phyloP scores from a whole-genome alignment of 2,888 invertebrate species.

The Chouioia cunea region DNA sequence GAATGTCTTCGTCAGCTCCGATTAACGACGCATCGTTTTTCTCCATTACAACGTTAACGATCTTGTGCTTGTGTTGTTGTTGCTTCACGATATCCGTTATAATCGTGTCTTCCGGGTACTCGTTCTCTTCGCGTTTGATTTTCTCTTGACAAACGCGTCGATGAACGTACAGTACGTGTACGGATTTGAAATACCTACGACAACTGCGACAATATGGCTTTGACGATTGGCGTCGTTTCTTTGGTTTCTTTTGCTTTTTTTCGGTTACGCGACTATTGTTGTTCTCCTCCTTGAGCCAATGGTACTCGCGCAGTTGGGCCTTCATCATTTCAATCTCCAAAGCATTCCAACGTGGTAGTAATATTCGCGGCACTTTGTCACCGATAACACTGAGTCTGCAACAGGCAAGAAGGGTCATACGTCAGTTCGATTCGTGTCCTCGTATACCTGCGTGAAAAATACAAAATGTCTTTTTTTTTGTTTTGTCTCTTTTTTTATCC shows the following conservation, averaged over 20 bases:
- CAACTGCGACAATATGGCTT: slow-evolving; percentile 19
- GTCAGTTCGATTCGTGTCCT: slow-evolving; percentile 9
- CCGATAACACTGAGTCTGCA: slow-evolving; percentile 29
- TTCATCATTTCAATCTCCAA: slow-evolving; percentile 46
- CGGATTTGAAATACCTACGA: slow-evolving; percentile 12
- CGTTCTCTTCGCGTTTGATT: background rate
- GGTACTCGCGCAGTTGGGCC: slow-evolving; percentile 33
- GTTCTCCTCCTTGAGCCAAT: slow-evolving; percentile 21
- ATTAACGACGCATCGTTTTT: no score
- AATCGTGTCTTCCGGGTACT: background rate
- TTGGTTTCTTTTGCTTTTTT: background rate
- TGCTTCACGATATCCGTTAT: background rate
- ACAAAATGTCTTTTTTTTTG: background rate
- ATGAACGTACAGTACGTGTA: background rate
- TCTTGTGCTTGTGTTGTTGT: background rate
- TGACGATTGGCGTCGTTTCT: background rate
- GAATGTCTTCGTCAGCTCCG: no score
- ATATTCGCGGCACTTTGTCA: slow-evolving; percentile 26
- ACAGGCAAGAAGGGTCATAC: slow-evolving; percentile 40
- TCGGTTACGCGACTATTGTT: background rate
- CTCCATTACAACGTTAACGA: background rate
- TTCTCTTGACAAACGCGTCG: background rate
- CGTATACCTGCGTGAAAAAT: no score
- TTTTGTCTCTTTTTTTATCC: slow-evolving; percentile 12
- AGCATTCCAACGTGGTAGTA: slow-evolving; percentile 33